Evolutionary conservation across 2,888 invertebrate genomes (phyloP), one percentile per base, ranked within the genome.

Genomic region (Crepidodera aurea): DNA sequence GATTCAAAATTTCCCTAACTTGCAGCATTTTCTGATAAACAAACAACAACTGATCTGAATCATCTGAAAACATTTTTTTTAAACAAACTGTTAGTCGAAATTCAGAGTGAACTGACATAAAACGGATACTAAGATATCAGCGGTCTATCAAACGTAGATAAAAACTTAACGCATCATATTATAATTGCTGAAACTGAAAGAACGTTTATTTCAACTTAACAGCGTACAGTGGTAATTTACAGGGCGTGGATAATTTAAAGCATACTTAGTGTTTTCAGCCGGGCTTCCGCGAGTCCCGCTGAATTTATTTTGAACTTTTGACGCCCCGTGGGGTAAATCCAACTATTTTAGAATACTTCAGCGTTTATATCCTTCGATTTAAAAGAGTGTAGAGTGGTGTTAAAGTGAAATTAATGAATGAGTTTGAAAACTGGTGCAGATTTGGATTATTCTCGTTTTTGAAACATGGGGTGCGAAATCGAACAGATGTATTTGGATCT

Each of bases 401-500:
- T 8, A 29, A 42, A 29, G 13, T 15, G 10, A 19, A 13, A n/a
- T 19, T 37, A 22, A 13, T 12, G 12, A 34, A 29, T 29, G 5
- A 27, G 27, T 16, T 15, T 15, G 12, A 27, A 40, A 53, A 10
- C 8, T 53, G 10, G n/a, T 40, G 53, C 37, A 15, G 5, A 16
- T 53, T 25, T 25, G 22, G 1, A 25, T 19, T 46, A 18, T 46
- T 46, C 4, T 8, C 1, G 1, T 16, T 25, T 16, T 16, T 18
- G n/a, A 54, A 27, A 44, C 15, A 68, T 68, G 66, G 65, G 60
- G 39, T 48, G 46, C 16, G 63, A 65, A 59, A 22, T 60, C 19
- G 51, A 61, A 51, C 48, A 63, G 48, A 51, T 68, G 42, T 65
- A 63, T 51, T 51, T 51, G n/a, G 60, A 63, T 51, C 53, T 68